phyloP scores from a whole-genome alignment of 2,797 vertebrate species.

The Argyrosomus regius region DNA sequence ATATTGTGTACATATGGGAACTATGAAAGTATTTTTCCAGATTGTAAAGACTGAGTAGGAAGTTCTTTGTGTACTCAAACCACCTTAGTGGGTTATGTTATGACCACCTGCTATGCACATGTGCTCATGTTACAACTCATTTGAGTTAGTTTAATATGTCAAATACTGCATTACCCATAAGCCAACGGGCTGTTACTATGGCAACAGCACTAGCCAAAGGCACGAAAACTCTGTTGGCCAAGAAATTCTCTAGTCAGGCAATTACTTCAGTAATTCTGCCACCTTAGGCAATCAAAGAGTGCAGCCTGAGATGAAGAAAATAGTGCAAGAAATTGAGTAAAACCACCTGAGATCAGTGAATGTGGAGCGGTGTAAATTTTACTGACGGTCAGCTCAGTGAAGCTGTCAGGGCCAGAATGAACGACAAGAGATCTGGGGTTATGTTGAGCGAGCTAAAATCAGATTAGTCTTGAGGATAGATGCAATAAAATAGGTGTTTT shows the following conservation, averaged over 20 bases:
- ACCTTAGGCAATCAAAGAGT: slow-evolving; percentile 4
- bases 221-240: neutral
- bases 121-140: slow-evolving; percentile 2
- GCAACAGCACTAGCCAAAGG: slow-evolving; percentile 10
- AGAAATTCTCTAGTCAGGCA: slow-evolving; percentile 12
- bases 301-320: neutral
- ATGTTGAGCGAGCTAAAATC: neutral
- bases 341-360: slow-evolving; percentile 7
- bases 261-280: slow-evolving; percentile 18
- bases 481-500: neutral
- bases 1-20: no score
- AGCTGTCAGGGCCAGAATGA: neutral
- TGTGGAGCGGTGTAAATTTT: neutral
- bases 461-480: neutral
- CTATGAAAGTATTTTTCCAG: neutral
- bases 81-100: slow-evolving; percentile 1
- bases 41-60: neutral
- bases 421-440: neutral
- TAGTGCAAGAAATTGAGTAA: neutral
- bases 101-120: neutral
- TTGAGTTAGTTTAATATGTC: neutral
- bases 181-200: slow-evolving; percentile 18
- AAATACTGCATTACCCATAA: slow-evolving; percentile 18
- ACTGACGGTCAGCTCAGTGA: slow-evolving; percentile 3
- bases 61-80: neutral